Percentiles rank a stretch among this genome's conserved stretches.
Conservation (phyloP, 2,888 invertebrate genomes). For the Neoscelio sp. region DNA sequence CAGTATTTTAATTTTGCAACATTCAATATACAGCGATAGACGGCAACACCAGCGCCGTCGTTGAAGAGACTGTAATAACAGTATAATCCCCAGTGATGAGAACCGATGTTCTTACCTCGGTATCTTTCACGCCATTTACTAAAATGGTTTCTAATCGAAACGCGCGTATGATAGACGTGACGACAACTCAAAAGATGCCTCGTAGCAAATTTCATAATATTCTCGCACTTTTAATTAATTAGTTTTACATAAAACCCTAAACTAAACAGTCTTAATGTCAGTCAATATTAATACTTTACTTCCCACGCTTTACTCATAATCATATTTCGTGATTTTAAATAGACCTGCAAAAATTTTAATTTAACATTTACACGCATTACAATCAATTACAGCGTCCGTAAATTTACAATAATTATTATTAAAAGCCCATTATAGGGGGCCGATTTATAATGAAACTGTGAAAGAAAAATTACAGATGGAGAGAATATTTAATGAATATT, state of each 20-base stretch:
- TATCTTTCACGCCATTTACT: slow-evolving; percentile 54
- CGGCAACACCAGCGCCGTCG: too few relatives aligned
- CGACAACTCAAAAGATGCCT: slow-evolving; percentile 33
- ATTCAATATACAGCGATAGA: slow-evolving; percentile 75
- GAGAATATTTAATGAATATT: slow-evolving; percentile 33
- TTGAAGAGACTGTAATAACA: slow-evolving; percentile 76
- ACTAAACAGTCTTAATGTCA: too few relatives aligned
- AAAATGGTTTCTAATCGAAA: slow-evolving; percentile 74
- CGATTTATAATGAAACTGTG: slow-evolving; percentile 7
- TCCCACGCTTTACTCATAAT: too few relatives aligned
- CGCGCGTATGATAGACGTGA: slow-evolving; percentile 70
- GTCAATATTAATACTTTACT: too few relatives aligned
- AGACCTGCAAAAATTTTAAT: too few relatives aligned
- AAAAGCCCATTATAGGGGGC: not conserved
- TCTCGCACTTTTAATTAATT: too few relatives aligned
- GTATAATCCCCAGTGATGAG: slow-evolving; percentile 81
- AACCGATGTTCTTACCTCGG: slow-evolving; percentile 72
- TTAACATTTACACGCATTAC: not conserved
- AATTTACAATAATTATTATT: slow-evolving; percentile 7
- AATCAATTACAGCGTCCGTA: not conserved
- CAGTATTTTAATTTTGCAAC: slow-evolving; percentile 79
- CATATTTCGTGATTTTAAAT: too few relatives aligned
- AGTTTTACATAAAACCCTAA: too few relatives aligned
- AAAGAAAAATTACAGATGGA: slow-evolving; percentile 22
- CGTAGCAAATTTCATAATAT: too few relatives aligned